Evolutionary conservation across 2,113 vertebrate species (phyloP).

Genomic region (Oxyura jamaicensis): DNA sequence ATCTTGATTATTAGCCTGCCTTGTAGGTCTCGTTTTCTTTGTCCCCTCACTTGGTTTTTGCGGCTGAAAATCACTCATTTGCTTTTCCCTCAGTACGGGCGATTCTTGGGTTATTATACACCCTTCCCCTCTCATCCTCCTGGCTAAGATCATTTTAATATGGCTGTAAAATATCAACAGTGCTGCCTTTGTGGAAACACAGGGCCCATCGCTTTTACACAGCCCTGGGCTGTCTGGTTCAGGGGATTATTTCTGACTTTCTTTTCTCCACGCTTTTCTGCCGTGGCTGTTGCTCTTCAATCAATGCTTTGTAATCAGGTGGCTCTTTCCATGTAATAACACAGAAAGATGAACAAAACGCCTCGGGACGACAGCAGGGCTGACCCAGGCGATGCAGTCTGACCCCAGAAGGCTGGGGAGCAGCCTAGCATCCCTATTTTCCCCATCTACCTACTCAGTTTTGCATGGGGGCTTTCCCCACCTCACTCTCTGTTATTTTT

Average conservation of each 20-base stretch:
- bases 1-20: neutral
- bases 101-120: accelerated
- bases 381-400: no score
- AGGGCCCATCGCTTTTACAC: neutral
- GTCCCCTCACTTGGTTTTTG: neutral
- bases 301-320: conserved; percentile 21
- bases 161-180: neutral
- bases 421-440: neutral
- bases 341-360: conserved; percentile 11
- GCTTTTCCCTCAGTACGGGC: neutral
- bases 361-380: neutral
- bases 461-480: neutral
- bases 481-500: neutral
- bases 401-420: no score
- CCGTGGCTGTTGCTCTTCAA: neutral
- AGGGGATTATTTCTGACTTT: neutral
- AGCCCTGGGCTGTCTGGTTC: neutral
- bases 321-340: neutral
- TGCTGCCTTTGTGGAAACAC: neutral
- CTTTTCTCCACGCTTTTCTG: neutral
- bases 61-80: neutral
- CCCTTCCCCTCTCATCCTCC: neutral
- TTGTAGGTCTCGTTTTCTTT: neutral
- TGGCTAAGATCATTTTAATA: neutral
- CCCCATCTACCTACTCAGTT: neutral